Evolutionary conservation across 1,140 invertebrate species (phyloP).

Genomic region (Dufourea novaeangliae): DNA sequence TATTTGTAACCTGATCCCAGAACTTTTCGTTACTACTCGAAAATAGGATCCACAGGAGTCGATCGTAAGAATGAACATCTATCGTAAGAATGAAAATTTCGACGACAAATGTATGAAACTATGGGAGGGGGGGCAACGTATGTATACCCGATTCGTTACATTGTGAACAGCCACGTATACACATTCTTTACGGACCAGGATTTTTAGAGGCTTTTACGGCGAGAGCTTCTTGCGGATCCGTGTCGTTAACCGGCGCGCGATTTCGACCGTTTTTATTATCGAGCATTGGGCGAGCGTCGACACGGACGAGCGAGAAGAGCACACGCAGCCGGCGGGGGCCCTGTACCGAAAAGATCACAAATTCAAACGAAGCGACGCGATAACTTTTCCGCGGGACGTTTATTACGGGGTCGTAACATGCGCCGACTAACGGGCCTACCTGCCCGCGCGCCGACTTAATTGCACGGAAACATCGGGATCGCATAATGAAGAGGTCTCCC

Average conservation of each 20-base stretch:
- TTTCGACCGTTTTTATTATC: conserved; percentile 55
- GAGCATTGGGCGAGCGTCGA: conserved; percentile 8
- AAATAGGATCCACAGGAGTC: no score
- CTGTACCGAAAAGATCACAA: conserved; percentile 49
- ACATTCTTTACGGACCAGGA: conserved; percentile 42
- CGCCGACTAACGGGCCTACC: conserved; percentile 47
- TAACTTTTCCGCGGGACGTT: conserved; percentile 67
- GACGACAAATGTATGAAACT: no score
- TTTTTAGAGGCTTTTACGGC: conserved; percentile 63
- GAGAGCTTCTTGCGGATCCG: conserved; percentile 60
- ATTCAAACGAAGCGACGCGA: conserved; percentile 64
- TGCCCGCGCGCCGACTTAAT: conserved; percentile 58
- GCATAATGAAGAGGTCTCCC: conserved; percentile 59
- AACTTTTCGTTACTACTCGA: no score
- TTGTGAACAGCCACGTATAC: conserved; percentile 1
- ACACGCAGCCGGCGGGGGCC: background rate
- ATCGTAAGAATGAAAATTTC: no score
- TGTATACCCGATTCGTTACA: background rate
- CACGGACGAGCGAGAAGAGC: background rate
- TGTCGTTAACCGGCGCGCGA: conserved; percentile 62
- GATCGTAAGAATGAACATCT: no score
- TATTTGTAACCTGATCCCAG: no score
- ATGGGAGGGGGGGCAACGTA: background rate
- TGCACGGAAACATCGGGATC: conserved; percentile 58
- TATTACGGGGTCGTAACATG: conserved; percentile 60